Percentiles rank a stretch among this genome's conserved stretches.
Evolutionary conservation across 2,113 vertebrate species (phyloP).

Genomic region (Colistium nudipinnis): DNA sequence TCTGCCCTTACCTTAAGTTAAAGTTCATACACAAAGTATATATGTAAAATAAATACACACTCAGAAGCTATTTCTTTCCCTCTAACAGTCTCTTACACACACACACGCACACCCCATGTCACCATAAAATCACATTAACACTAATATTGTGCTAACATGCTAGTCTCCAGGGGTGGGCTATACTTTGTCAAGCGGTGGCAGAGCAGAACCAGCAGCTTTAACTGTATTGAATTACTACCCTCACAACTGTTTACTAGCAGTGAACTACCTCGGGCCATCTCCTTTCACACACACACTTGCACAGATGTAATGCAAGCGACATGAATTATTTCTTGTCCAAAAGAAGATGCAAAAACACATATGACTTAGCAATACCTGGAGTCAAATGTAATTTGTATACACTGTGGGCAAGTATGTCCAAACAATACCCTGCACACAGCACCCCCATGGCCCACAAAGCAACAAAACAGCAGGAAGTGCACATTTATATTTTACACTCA

Average conservation of each 20-base stretch:
- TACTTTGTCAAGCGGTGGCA: conserved; percentile 43
- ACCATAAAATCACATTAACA: conserved; percentile 81
- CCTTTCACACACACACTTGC: conserved; percentile 6
- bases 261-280: conserved; percentile 40
- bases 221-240: conserved; percentile 62
- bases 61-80: background rate
- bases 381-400: conserved; percentile 7
- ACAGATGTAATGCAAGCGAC: conserved; percentile 5
- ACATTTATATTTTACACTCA: conserved; percentile 51
- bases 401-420: conserved; percentile 13
- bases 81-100: background rate
- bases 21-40: too few species aligned
- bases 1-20: too few species aligned
- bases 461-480: conserved; percentile 60
- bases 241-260: conserved; percentile 52
- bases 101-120: conserved; percentile 31
- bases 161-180: conserved; percentile 79
- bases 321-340: conserved; percentile 9
- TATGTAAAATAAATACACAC: too few species aligned
- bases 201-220: conserved; percentile 55
- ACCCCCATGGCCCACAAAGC: conserved; percentile 38
- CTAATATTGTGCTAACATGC: conserved; percentile 83
- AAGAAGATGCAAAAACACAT: conserved; percentile 22
- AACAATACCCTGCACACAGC: conserved; percentile 38
- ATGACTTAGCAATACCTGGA: background rate